Percentiles rank a stretch among this genome's conserved stretches.
Evolutionary conservation across 1,140 invertebrate genomes (phyloP).

Genomic region (Goniozus legneri): DNA sequence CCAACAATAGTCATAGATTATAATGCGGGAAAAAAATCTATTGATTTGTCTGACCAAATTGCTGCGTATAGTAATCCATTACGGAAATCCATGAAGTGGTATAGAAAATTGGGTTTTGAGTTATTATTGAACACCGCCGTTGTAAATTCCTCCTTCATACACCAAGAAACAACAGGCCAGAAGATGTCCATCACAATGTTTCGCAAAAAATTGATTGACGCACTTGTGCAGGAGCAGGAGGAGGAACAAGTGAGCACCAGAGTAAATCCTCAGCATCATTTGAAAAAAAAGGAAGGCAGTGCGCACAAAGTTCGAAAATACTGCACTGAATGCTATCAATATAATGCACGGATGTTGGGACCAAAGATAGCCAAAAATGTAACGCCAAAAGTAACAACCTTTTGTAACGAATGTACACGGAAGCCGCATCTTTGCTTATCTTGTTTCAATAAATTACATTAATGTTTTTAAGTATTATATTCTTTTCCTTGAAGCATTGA

Average conservation of each 20-base stretch:
- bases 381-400: slow-evolving; percentile 8
- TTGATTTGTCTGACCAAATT: slow-evolving; percentile 5
- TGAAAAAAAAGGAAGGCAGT: slow-evolving; percentile 3
- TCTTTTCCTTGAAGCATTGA: slow-evolving; percentile 12
- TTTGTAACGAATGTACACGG: slow-evolving; percentile 3
- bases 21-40: slow-evolving; percentile 6
- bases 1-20: slow-evolving; percentile 5
- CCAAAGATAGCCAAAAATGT: slow-evolving; percentile 6
- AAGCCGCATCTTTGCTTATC: slow-evolving; percentile 7
- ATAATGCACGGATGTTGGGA: slow-evolving; percentile 2
- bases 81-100: slow-evolving; percentile 42
- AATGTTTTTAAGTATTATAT: slow-evolving; percentile 15
- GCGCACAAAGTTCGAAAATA: slow-evolving; percentile 7
- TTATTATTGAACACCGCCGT: slow-evolving; percentile 36
- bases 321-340: slow-evolving; percentile 4
- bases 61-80: slow-evolving; percentile 39
- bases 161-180: slow-evolving; percentile 4
- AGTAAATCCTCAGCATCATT: slow-evolving; percentile 6
- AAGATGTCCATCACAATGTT: slow-evolving; percentile 1
- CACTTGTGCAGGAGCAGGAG: background rate
- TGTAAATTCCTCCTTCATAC: slow-evolving; percentile 4
- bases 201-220: slow-evolving; percentile 2
- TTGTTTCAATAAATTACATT: slow-evolving; percentile 13
- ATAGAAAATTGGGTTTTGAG: slow-evolving; percentile 43
- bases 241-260: background rate